Evolutionary conservation across 2,888 invertebrate genomes (phyloP), one percentile per base, ranked within the genome.

Genomic region (Mesoligia furuncula): DNA sequence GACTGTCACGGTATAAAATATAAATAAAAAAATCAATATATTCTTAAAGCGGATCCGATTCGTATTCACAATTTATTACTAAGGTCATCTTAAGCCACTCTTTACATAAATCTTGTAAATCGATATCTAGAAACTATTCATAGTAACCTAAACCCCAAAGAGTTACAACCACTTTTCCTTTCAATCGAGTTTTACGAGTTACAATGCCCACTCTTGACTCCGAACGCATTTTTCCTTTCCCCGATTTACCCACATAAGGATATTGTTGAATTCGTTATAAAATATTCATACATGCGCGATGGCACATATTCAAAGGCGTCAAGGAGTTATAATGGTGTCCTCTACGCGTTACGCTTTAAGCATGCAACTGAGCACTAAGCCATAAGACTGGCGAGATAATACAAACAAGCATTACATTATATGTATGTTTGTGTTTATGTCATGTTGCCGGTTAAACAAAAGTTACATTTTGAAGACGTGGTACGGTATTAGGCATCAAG

Each of bases 291-390:
- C 73, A 54, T 13, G 65, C 57, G 67, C 66, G 75, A 76, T 78
- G 81, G 73, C 79, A 81, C 73, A 80, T 69, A 77, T 72, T 83
- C 66, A 77, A 79, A 77, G 75, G 75, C 79, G 73, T 76, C 80
- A 81, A 84, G 75, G 85, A 87, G 84, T 71, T 80, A 59, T 75
- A 45, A 59, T 86, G 80, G 79, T 84, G 90, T 86, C 90, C 89
- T 90, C 87, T 87, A 83, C 72, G 80, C 72, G 79, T 74, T 85
- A 90, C 91, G 90, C 85, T 80, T 79, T 39, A 74, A 73, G 89
- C 86, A 91, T 90, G 88, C 88, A 84, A 88, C 86, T 85, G 76
- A 84, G 65, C 45, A 68, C 31, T 54, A 48, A 82, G 90, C 90
- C 77, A 81, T 70, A 27, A 79, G 45, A 75, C 9, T 27, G 75